These are phyloP conservation scores for Furnarius figulus DNA, from an alignment of 2,113 vertebrate genomes.

Conservation along the genomic window DNA sequence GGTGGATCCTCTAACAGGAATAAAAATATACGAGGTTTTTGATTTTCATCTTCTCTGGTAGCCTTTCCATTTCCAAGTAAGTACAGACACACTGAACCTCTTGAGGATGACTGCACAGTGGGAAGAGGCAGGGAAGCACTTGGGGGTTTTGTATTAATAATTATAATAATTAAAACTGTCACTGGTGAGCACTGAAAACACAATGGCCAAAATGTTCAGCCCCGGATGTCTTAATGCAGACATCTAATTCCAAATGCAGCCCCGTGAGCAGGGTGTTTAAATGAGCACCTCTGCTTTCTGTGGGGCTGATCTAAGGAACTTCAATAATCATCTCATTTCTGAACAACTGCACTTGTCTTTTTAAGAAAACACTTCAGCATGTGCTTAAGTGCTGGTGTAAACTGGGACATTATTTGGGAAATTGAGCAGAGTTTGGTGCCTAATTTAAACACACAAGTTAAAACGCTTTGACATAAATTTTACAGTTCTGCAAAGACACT, in stretches of 20 bases:
- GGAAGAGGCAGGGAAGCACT: neutral
- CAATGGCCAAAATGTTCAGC: neutral
- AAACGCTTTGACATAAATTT: constrained; percentile 12
- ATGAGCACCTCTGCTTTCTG: neutral
- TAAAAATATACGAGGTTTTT: neutral
- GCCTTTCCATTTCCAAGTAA: neutral
- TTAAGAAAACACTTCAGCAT: neutral
- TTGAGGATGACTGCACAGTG: neutral
- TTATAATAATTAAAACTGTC: constrained; percentile 44
- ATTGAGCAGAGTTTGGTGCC: constrained; percentile 11
- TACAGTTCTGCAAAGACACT: neutral
- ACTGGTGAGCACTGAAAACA: neutral
- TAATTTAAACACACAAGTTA: neutral
- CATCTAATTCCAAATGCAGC: neutral
- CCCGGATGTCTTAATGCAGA: neutral
- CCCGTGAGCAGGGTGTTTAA: neutral
- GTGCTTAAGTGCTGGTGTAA: neutral
- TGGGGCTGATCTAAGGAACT: neutral
- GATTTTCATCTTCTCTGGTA: neutral
- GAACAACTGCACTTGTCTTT: neutral
- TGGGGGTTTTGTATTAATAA: neutral
- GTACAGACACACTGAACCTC: neutral
- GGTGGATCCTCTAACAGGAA: neutral
- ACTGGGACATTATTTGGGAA: constrained; percentile 38
- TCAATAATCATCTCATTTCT: neutral